Conservation (phyloP, 2,888 invertebrate genomes). For the Serripes groenlandicus region DNA sequence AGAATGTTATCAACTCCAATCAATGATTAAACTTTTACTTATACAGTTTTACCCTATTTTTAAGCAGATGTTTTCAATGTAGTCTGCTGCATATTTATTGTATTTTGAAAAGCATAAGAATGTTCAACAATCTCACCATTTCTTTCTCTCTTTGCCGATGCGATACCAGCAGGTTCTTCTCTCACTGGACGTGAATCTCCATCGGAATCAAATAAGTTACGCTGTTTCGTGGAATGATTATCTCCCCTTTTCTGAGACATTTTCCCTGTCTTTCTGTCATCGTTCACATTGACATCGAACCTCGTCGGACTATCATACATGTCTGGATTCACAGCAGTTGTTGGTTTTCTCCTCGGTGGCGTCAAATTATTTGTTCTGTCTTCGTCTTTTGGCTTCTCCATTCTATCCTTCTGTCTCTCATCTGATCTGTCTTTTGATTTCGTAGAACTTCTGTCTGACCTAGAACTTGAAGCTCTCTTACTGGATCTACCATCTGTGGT, state of each 20-base stretch:
- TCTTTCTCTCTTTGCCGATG: no score
- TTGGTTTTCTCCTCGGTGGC: conserved; percentile 5
- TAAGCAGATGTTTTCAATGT: no score
- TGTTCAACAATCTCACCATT: no score
- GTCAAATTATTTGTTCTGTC: neutral
- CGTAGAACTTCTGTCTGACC: conserved; percentile 43
- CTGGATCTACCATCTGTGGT: conserved; percentile 12
- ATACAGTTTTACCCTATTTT: no score
- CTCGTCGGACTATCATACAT: conserved; percentile 71
- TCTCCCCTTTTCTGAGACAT: conserved; percentile 45
- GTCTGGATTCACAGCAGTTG: conserved; percentile 48
- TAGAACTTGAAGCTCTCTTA: conserved; percentile 36
- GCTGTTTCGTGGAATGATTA: neutral
- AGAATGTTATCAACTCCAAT: no score
- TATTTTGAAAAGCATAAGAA: no score
- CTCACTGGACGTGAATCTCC: neutral
- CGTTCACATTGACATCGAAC: conserved; percentile 72
- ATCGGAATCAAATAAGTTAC: conserved; percentile 19
- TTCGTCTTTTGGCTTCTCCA: conserved; percentile 26
- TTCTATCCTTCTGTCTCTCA: conserved; percentile 30
- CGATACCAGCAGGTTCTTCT: conserved; percentile 6
- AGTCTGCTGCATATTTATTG: no score
- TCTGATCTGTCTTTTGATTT: conserved; percentile 37
- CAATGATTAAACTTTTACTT: no score
- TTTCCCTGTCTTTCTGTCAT: conserved; percentile 48